Conservation (phyloP, 2,797 vertebrate genomes). For the Bradypodion ventrale region DNA sequence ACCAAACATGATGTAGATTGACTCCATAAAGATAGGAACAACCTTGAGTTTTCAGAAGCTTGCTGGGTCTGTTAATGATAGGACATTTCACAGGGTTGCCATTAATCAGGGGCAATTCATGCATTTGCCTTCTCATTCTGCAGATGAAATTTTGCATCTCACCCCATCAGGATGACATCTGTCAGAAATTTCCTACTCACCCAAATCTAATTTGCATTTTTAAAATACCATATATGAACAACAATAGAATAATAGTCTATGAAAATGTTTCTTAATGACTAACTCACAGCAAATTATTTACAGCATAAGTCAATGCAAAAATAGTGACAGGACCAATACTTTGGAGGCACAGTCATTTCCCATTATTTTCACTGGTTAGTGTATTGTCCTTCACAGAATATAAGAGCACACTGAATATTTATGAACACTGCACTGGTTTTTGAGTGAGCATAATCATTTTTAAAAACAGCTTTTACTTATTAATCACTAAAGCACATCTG, state of each 20-base stretch:
- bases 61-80: too few species aligned
- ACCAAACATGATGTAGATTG: too few species aligned
- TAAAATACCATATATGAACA: neutral
- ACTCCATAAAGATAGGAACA: too few species aligned
- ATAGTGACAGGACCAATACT: slow-evolving; percentile 31
- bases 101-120: too few species aligned
- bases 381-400: slow-evolving; percentile 26
- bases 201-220: neutral
- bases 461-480: slow-evolving; percentile 39
- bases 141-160: neutral
- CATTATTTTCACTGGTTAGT: slow-evolving; percentile 31
- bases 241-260: neutral
- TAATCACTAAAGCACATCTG: slow-evolving; percentile 47
- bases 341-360: slow-evolving; percentile 15
- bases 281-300: neutral
- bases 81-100: too few species aligned
- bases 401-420: slow-evolving; percentile 11
- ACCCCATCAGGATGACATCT: neutral
- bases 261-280: neutral
- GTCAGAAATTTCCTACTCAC: neutral
- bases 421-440: neutral
- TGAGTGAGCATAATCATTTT: slow-evolving; percentile 45
- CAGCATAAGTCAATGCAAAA: neutral
- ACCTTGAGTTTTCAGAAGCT: too few species aligned
- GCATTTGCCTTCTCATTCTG: neutral